Conservation (phyloP, 2,113 vertebrate genomes). For the Tringa solitaria region DNA sequence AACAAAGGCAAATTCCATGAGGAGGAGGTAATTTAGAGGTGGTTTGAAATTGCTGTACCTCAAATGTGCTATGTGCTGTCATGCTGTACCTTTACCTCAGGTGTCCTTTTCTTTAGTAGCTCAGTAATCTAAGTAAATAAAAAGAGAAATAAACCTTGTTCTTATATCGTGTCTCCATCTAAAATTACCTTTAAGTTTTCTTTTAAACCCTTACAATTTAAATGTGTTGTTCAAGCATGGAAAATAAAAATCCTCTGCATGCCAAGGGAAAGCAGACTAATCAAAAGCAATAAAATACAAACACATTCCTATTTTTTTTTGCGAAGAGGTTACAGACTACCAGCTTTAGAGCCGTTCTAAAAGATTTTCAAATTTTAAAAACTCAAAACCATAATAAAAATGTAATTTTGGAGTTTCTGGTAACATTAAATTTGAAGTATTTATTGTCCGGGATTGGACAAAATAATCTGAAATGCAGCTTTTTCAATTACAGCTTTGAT, state of each 20-base stretch:
- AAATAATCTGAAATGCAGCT: neutral
- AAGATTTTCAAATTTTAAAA: neutral
- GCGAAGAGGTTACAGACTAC: neutral
- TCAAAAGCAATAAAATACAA: neutral
- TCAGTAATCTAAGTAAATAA: neutral
- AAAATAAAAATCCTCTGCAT: neutral
- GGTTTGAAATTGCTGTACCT: neutral
- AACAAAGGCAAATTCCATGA: conserved; percentile 1
- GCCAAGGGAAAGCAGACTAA: neutral
- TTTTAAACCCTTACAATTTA: neutral
- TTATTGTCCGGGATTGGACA: neutral
- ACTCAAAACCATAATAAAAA: neutral
- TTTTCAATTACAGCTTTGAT: neutral
- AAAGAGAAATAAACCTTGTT: neutral
- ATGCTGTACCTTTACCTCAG: neutral
- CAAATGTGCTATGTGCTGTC: neutral
- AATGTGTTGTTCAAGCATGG: neutral
- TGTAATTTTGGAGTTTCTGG: neutral
- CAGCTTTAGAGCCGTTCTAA: neutral
- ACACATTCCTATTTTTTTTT: neutral
- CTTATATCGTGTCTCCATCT: neutral
- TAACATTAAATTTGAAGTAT: neutral
- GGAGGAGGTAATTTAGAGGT: neutral
- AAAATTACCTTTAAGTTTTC: neutral
- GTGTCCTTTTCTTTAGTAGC: neutral